Percentiles rank a stretch among this genome's conserved stretches.
These are phyloP conservation scores for Trichogramma dendrolimi DNA, from an alignment of 2,888 invertebrate species.

Conservation along the genomic window DNA sequence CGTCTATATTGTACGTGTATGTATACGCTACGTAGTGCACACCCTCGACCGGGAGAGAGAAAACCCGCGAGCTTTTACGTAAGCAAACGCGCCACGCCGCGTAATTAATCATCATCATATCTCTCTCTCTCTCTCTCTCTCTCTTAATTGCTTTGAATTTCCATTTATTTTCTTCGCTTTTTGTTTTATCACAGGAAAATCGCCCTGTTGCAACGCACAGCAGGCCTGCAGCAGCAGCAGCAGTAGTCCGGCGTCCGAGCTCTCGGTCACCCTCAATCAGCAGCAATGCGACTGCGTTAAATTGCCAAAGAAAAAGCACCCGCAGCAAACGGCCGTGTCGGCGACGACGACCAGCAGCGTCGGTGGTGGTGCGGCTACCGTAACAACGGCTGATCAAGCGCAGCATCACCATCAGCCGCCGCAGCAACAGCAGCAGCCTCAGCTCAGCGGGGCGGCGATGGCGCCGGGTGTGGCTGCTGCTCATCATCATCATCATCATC, in stretches of 20 bases:
- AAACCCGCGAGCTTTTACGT: neutral
- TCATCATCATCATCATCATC: slow-evolving; percentile 31
- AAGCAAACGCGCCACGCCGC: neutral
- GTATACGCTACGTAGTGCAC: too few species aligned
- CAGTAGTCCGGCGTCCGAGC: slow-evolving; percentile 10
- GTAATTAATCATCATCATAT: neutral
- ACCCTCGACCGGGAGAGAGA: neutral
- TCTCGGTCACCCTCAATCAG: slow-evolving; percentile 11
- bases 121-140: neutral
- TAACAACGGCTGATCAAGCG: too few species aligned
- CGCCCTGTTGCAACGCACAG: slow-evolving; percentile 11
- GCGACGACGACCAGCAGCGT: neutral
- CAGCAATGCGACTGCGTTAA: slow-evolving; percentile 31
- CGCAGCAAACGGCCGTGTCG: slow-evolving; percentile 17
- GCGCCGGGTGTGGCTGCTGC: slow-evolving; percentile 29
- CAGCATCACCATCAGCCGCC: slow-evolving; percentile 20
- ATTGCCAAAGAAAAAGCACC: slow-evolving; percentile 34
- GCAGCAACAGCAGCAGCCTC: slow-evolving; percentile 27
- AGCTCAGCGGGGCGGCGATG: slow-evolving; percentile 44
- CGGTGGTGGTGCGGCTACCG: neutral
- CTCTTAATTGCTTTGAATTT: too few species aligned
- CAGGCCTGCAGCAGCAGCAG: neutral
- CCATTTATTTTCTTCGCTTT: too few species aligned
- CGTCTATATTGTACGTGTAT: too few species aligned
- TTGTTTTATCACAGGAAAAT: neutral